Evolutionary conservation across 2,888 invertebrate species (phyloP).

Genomic region (Globia sparganii): DNA sequence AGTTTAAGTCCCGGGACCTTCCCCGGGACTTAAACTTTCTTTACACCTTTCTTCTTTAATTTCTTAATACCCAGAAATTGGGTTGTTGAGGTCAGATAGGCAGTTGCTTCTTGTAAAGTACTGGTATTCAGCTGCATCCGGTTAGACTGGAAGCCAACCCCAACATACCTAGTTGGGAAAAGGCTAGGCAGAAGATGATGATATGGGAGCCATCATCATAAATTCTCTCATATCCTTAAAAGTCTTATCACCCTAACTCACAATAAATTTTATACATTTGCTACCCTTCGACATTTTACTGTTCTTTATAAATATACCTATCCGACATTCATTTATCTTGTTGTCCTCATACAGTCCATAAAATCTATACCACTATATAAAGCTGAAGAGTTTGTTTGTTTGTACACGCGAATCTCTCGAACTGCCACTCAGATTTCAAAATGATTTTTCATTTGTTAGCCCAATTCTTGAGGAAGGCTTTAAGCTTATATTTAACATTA

Average conservation of each 20-base stretch:
- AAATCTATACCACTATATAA: background rate
- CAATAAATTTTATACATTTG: constrained; percentile 43
- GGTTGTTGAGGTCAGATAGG: no score
- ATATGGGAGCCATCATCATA: constrained; percentile 44
- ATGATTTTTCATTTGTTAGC: background rate
- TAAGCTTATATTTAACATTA: background rate
- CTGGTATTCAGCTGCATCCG: no score
- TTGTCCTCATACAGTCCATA: background rate
- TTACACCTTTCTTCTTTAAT: no score
- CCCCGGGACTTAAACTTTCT: no score
- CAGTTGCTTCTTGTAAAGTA: no score
- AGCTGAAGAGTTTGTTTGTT: background rate
- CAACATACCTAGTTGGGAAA: no score
- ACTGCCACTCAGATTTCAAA: background rate
- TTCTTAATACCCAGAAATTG: no score
- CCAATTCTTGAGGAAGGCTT: background rate
- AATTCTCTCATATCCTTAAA: constrained; percentile 29
- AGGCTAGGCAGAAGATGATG: no score
- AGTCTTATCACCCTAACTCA: constrained; percentile 20
- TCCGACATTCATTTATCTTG: background rate
- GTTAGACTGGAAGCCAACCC: no score
- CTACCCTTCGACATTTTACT: constrained; percentile 19
- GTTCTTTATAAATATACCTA: constrained; percentile 9
- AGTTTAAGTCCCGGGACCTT: no score
- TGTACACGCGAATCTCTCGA: background rate